Evolutionary conservation across 2,888 invertebrate genomes (phyloP).

Genomic region (Leptinotarsa tumamoca): DNA sequence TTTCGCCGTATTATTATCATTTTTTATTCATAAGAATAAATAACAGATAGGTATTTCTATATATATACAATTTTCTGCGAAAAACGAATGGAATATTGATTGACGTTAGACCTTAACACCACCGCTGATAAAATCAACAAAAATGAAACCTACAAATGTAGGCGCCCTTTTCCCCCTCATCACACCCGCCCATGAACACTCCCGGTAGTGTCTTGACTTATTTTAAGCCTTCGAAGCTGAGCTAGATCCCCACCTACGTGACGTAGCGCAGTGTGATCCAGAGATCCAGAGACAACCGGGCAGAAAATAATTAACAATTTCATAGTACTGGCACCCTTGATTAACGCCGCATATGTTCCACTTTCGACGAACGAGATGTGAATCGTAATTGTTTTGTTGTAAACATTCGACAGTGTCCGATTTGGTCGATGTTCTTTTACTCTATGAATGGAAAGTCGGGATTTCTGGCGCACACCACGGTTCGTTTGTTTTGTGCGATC

Average conservation of each 20-base stretch:
- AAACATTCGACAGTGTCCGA: slow-evolving; percentile 25
- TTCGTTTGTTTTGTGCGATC: slow-evolving; percentile 11
- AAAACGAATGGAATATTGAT: too few relatives aligned
- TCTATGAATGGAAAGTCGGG: slow-evolving; percentile 15
- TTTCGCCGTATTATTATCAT: too few relatives aligned
- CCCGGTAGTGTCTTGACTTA: slow-evolving; percentile 57
- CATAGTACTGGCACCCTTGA: slow-evolving; percentile 48
- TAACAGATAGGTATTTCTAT: too few relatives aligned
- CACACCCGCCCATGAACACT: slow-evolving; percentile 25
- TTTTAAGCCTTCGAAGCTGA: slow-evolving; percentile 57
- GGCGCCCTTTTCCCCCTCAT: neutral
- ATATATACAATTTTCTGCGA: too few relatives aligned
- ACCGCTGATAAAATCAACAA: neutral
- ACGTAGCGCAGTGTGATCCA: slow-evolving; percentile 50
- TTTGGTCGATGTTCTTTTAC: slow-evolving; percentile 22
- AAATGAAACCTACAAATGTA: neutral
- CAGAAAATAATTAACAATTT: slow-evolving; percentile 47
- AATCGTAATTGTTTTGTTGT: slow-evolving; percentile 36
- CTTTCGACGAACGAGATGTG: slow-evolving; percentile 40
- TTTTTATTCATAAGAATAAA: too few relatives aligned
- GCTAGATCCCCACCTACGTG: slow-evolving; percentile 51
- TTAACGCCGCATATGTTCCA: slow-evolving; percentile 41
- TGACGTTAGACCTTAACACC: too few relatives aligned
- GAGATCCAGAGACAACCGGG: slow-evolving; percentile 53
- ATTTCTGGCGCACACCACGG: slow-evolving; percentile 11